These are phyloP conservation scores for Polypterus senegalus DNA, from an alignment of 2,113 vertebrate species.

Conservation along the genomic window DNA sequence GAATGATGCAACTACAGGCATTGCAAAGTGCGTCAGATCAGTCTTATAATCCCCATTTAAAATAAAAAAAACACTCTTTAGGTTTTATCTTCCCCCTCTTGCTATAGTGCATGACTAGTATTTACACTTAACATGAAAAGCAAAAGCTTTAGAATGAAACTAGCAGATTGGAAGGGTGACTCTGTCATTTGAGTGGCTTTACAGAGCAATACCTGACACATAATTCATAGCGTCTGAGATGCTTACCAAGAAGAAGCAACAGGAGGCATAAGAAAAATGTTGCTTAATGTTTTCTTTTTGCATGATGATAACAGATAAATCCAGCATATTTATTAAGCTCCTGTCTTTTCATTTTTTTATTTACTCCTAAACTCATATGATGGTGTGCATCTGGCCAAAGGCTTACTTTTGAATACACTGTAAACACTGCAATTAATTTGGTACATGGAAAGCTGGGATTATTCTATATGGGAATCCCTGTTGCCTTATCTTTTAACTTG, in stretches of 20 bases:
- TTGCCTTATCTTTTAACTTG: neutral
- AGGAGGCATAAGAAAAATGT: too few relatives aligned
- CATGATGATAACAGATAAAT: too few relatives aligned
- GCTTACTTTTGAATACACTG: neutral
- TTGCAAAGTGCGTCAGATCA: conserved; percentile 41
- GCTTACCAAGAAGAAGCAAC: too few relatives aligned
- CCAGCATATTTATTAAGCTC: neutral
- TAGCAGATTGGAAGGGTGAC: conserved; percentile 35
- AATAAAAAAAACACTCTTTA: conserved; percentile 28
- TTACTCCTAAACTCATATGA: neutral
- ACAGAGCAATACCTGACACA: neutral
- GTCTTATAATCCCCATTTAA: conserved; percentile 42
- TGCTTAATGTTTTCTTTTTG: too few relatives aligned
- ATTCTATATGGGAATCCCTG: neutral
- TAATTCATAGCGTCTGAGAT: neutral
- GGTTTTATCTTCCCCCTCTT: conserved; percentile 24
- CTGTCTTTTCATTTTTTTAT: neutral
- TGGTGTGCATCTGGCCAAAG: neutral
- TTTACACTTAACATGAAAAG: conserved; percentile 4
- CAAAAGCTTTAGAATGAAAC: conserved; percentile 24
- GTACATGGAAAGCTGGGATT: neutral
- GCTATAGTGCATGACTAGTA: conserved; percentile 20
- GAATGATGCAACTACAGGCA: conserved; percentile 34
- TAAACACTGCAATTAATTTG: neutral
- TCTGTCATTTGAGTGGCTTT: conserved; percentile 6